Evolutionary conservation across 2,888 invertebrate genomes (phyloP), one percentile per base, ranked within the genome.

Genomic region (Lepidonotus clava): DNA sequence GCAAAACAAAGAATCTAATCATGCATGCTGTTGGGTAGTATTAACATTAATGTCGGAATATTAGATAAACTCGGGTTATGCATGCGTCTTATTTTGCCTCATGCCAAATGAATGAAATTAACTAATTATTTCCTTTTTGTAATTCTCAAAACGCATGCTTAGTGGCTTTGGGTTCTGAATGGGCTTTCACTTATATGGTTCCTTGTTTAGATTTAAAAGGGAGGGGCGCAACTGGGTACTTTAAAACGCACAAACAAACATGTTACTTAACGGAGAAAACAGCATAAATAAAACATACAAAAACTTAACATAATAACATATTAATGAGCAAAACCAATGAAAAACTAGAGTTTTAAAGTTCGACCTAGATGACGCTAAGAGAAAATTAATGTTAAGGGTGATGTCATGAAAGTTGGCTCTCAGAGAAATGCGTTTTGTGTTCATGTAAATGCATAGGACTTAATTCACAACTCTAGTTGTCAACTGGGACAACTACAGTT

Each of bases 1-100:
- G 24, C 38, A 71, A 71, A 71, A 71, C 38, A 71, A 71, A 71
- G 71, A 71, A 71, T 71, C 71, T 71, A 71, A 36, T 71, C 71
- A 71, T 71, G 71, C 71, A 71, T 71, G 71, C 71, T 34, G 71
- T 71, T 18, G 61, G 61, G 28, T 32, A 28, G 2, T 61, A 61
- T 28, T n/a, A 38, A 36, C 38, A 71, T 71, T 38, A 38, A 1
- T 38, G 71, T 71, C 38, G 21, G 28, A 28, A 61, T 28, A 61
- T 24, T 61, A 8, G 28, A 28, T 61, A 24, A n/a, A n/a, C 28
- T 61, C 28, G 61, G 61, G 28, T 61, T 5, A 28, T 28, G 61
- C 61, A 61, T 61, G 61, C 61, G 21, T 61, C 61, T 61, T 61
- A 61, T 28, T 61, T 28, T 24, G 61, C 28, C 28, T 61, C 71